These are phyloP conservation scores for Penaeus indicus DNA, from an alignment of 1,140 invertebrate genomes.

Conservation along the genomic window DNA sequence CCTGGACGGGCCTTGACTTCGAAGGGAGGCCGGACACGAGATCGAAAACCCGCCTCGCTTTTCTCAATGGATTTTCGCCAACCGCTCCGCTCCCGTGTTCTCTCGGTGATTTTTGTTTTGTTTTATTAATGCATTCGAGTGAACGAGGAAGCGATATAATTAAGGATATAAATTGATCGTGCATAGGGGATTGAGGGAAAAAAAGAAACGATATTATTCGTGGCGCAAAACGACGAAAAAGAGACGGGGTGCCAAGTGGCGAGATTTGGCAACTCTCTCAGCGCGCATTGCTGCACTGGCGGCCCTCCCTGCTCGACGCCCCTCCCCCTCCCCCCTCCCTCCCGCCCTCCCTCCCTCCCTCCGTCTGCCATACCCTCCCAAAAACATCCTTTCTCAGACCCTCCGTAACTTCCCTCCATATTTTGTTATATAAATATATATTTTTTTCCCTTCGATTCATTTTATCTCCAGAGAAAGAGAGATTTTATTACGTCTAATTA, in stretches of 20 bases:
- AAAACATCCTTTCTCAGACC: too few species aligned
- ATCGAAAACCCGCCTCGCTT: neutral
- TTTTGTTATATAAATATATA: too few species aligned
- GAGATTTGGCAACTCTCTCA: slow-evolving; percentile 15
- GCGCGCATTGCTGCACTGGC: slow-evolving; percentile 29
- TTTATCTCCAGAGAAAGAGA: too few species aligned
- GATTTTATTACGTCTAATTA: too few species aligned
- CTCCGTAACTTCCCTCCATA: too few species aligned
- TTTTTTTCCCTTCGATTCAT: too few species aligned
- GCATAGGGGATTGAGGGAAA: too few species aligned
- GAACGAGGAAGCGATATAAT: too few species aligned
- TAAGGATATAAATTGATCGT: too few species aligned
- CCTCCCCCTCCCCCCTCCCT: neutral
- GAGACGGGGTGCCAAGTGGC: neutral
- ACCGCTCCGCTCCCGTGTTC: neutral
- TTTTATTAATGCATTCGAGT: too few species aligned
- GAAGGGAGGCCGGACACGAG: neutral
- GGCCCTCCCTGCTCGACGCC: neutral
- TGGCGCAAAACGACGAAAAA: neutral
- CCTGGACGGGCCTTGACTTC: slow-evolving; percentile 1
- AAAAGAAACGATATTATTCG: neutral
- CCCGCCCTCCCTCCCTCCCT: slow-evolving; percentile 13
- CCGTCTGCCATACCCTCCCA: neutral
- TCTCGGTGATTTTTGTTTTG: too few species aligned
- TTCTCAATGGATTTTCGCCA: neutral